Percentiles rank a stretch among this genome's conserved stretches.
Conservation (phyloP, 2,113 vertebrate genomes). For the Eleginops maclovinus region DNA sequence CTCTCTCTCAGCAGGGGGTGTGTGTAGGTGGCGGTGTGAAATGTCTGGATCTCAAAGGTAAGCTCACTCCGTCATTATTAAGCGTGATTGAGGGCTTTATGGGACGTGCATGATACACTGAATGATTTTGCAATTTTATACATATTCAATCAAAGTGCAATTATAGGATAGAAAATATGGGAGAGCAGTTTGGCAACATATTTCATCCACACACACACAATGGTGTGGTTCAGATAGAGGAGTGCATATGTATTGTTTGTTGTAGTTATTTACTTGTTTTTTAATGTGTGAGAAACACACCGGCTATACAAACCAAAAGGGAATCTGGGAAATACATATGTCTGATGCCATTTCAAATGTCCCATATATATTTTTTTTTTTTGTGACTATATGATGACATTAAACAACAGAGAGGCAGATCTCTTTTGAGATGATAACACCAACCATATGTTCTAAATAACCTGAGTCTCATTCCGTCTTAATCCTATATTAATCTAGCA, state of each 20-base stretch:
- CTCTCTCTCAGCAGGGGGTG: slow-evolving; percentile 73
- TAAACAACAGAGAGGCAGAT: not conserved
- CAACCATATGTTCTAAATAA: not conserved
- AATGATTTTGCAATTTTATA: slow-evolving; percentile 28
- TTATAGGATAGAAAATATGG: not conserved
- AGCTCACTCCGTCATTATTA: slow-evolving; percentile 67
- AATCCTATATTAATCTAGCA: not conserved
- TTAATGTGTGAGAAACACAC: not conserved
- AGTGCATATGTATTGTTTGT: slow-evolving; percentile 1
- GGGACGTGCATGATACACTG: slow-evolving; percentile 35
- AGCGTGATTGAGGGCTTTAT: slow-evolving; percentile 55
- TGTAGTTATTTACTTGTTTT: not conserved
- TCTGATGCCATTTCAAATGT: too few relatives aligned
- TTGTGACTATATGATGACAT: not conserved
- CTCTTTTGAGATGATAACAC: not conserved
- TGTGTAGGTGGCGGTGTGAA: slow-evolving; percentile 73
- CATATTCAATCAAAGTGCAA: slow-evolving; percentile 7
- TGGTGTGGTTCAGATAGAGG: not conserved
- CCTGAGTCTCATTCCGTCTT: not conserved
- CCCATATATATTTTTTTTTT: too few relatives aligned
- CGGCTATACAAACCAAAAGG: too few relatives aligned
- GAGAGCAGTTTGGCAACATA: not conserved
- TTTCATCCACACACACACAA: too few relatives aligned
- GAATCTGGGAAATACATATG: too few relatives aligned
- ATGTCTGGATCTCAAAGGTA: slow-evolving; percentile 84